Evolutionary conservation across 2,888 invertebrate genomes (phyloP), one percentile per base, ranked within the genome.

Genomic region (Dynastes grantii): DNA sequence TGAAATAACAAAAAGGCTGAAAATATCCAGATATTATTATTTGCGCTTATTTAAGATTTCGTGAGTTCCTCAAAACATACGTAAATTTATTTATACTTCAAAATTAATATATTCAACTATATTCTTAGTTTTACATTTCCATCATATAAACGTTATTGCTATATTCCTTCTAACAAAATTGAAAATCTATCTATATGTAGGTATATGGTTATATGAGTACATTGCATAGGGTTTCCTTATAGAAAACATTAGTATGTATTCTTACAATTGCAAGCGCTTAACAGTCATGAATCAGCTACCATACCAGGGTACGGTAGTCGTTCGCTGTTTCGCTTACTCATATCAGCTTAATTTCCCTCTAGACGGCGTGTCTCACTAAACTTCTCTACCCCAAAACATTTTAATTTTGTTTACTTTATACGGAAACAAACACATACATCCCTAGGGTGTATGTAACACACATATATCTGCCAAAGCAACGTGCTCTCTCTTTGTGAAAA

Each of bases 261-360:
- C 58, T 45, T 40, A 61, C 73, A 73, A 73, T 73, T 53, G 22
- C 40, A 61, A 73, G 22, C 37, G 58, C 40, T 40, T 37, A 27
- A 16, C 22, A 58, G 73, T 73, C 22, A 73, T 61, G 73, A 73
- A 11, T 40, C 58, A 58, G 0, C 40, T 73, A 58, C 58, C 16
- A 73, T 53, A 27, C 76, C 76, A 67, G 22, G 76, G 76, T 53
- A 76, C 67, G 29, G 45, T 11, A 5, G 49, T 67, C 58, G 40
- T 70, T 81, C 81, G 81, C 82, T 83, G 81, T 85, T 85, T 85
- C 85, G 83, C 82, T 85, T 84, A 85, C 85, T 85, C 85, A 84
- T 84, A 85, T 85, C 85, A 80, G 83, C 82, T 84, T 85, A 85
- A 85, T 85, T 85, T 85, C 85, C 85, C 85, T 83, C 83, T 81